Evolutionary conservation across 2,113 vertebrate species (phyloP).

Genomic region (Falco punctatus): DNA sequence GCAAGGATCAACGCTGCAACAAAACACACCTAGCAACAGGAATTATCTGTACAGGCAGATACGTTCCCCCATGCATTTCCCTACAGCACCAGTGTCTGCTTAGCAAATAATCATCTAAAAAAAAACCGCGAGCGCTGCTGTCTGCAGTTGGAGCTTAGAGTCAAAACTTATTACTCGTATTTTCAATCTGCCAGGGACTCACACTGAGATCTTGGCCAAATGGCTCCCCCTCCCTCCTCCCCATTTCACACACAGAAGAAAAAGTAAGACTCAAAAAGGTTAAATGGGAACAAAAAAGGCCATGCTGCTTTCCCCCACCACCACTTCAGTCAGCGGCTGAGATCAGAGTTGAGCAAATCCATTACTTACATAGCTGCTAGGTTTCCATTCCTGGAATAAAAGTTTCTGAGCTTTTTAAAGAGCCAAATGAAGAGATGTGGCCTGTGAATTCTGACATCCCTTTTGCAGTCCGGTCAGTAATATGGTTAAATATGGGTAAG

Average conservation of each 20-base stretch:
- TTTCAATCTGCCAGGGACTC: slow-evolving; percentile 30
- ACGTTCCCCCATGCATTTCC: accelerated
- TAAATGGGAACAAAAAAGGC: slow-evolving; percentile 25
- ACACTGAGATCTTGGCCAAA: slow-evolving; percentile 1
- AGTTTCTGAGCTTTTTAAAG: slow-evolving; percentile 3
- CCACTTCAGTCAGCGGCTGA: neutral
- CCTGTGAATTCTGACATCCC: neutral
- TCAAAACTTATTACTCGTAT: slow-evolving; percentile 32
- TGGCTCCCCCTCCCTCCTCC: neutral
- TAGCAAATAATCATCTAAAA: neutral
- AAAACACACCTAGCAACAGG: neutral
- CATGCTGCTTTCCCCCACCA: neutral
- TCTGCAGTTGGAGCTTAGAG: slow-evolving; percentile 41
- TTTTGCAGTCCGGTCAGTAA: neutral
- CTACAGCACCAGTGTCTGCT: neutral
- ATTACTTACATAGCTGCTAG: neutral
- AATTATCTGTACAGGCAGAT: neutral
- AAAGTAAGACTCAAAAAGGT: neutral
- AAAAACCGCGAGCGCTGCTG: neutral
- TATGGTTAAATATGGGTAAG: neutral
- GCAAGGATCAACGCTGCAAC: neutral
- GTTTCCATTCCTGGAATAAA: neutral
- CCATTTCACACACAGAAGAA: neutral
- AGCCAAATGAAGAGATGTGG: neutral
- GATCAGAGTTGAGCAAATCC: neutral